Base-by-base conservation (phyloP, 2,888 invertebrate species). In the Hipparchia semele region DNA sequence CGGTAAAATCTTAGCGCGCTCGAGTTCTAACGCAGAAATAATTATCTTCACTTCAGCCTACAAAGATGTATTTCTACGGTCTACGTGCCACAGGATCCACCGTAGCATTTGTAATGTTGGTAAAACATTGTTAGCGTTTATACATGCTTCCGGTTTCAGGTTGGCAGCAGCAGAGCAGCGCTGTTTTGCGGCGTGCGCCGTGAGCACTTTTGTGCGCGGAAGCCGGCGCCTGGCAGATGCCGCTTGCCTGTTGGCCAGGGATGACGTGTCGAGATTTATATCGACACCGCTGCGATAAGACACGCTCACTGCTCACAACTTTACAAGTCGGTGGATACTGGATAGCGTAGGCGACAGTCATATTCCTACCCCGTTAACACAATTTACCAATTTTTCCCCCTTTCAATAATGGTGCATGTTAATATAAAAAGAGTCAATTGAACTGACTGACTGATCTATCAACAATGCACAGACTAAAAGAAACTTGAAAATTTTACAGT, bases 271-370 rank as follows among this genome's bases (percentile, higher is more conserved):
- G 12, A 53, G 53, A 53, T 13, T 12, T 45, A n/a, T 33, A 53
- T 64, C 49, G 33, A 65, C 33, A 23, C 33, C 51, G 33, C n/a
- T 65, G 10, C 64, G 13, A 64, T 64, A 51, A 13, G 49, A 64
- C 64, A 23, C 64, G 64, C 8, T 64, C 62, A 62, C 46, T 58
- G 23, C 58, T 23, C 23, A 49, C 62, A 62, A 65, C 65, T 65
- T 65, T 12, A 53, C 65, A 23, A 65, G 33, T 65, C 33, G 12
- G 65, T 10, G 12, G 45, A 39, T 46, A 2, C 53, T 10, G 12
- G 45, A 39, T 46, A 2, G 39, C 39, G 61, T 61, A 12, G 13
- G 45, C 60, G 60, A 62, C 13, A 6, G n/a, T 49, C 45, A 49
- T 46, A 8, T 13, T 13, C 13, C 64, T 8, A 12, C 45, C 61